Evolutionary conservation across 2,797 vertebrate genomes (phyloP), one percentile per base, ranked within the genome.

Genomic region (Choloepus didactylus): DNA sequence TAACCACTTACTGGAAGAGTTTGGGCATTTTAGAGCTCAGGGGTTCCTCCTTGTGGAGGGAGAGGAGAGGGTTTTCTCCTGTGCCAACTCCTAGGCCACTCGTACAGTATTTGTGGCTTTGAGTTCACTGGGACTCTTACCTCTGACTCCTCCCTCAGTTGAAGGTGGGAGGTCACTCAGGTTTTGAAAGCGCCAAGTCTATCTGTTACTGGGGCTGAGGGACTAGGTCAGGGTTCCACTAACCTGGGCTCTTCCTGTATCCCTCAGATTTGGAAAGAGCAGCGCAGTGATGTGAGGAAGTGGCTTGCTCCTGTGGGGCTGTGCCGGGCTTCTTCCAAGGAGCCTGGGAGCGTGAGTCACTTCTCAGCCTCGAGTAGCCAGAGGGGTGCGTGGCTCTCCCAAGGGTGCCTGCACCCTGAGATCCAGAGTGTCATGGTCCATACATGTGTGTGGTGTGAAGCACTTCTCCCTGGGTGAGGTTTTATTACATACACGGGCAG

Each of bases 231-330:
- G 75, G 70, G 31, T 0, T 18, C 21, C 51, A 49, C 83, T 69
- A 49, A 72, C 44, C 82, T 70, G 79, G 87, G 73, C 46, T 64
- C 41, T 82, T 87, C 46, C 70, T 69, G 54, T 51, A 70, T 83
- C 38, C 51, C 66, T 89, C 9, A 14, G 93, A 60, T 62, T 83
- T 75, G 35, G 62, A 80, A 89, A 70, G 62, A 84, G 85, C 44
- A 91, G 29, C 29, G 85, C 23, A 44, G 67, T 23, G 75, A 70
- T n/a, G 29, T 1, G 29, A 84, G 46, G 81, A 94, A 94, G 72
- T 93, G 60, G 44, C 35, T 94, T 93, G 67, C 91, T 77, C 18
- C 18, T n/a, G 2, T 77, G 62, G 46, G 62, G n/a, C 29, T 76
- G 54, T 2, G 1, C 38, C 70, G 76, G 62, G 29, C 72, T 81